phyloP scores from a whole-genome alignment of 2,888 invertebrate species.

The Drosophila antonietae region DNA sequence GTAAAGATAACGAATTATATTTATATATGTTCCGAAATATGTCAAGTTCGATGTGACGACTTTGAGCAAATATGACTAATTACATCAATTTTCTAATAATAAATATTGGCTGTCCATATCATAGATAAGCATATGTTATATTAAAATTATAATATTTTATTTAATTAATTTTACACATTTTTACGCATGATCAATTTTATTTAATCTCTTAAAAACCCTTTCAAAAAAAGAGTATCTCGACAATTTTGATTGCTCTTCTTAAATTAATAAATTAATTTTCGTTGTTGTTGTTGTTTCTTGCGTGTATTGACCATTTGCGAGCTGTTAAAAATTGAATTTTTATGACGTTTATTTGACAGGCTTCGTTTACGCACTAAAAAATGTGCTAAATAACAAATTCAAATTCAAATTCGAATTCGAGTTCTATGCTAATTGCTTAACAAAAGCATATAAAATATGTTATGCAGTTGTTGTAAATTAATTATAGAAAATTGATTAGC shows the following conservation, averaged over 20 bases:
- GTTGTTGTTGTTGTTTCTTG: slow-evolving; percentile 12
- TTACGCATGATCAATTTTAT: not conserved
- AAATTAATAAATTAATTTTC: not conserved
- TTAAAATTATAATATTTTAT: too few species aligned
- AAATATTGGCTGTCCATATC: not conserved
- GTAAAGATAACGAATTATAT: not conserved
- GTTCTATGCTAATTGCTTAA: slow-evolving; percentile 61
- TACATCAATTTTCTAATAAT: not conserved
- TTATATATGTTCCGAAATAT: not conserved
- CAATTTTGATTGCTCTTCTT: not conserved
- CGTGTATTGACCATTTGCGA: slow-evolving; percentile 61
- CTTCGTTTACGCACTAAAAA: slow-evolving; percentile 68
- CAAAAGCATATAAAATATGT: slow-evolving; percentile 28
- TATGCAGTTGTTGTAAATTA: slow-evolving; percentile 45
- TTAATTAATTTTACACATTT: too few species aligned
- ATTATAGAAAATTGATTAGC: slow-evolving; percentile 39
- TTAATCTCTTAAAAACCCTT: not conserved
- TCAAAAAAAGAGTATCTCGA: not conserved
- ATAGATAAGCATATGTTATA: not conserved
- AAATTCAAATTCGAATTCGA: slow-evolving; percentile 28
- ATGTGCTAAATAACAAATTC: slow-evolving; percentile 57
- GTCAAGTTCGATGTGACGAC: not conserved
- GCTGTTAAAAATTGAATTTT: slow-evolving; percentile 38
- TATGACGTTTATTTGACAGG: slow-evolving; percentile 50
- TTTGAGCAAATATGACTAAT: not conserved